phyloP scores from a whole-genome alignment of 2,797 vertebrate species.

The Peromyscus melanophrys region DNA sequence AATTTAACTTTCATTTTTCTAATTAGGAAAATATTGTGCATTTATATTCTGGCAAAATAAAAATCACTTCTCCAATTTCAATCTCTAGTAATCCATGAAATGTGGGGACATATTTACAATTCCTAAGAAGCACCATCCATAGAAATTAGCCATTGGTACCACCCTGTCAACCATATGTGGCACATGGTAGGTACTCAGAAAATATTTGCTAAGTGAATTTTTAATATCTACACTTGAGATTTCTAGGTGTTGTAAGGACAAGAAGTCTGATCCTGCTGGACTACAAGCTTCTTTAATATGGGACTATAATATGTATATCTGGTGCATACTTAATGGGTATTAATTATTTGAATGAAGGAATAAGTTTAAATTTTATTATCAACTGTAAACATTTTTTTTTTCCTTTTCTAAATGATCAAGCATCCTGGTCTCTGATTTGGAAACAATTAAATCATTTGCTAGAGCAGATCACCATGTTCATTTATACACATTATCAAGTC shows the following conservation, averaged over 20 bases:
- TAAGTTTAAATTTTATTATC: conserved; percentile 48
- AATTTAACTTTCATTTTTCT: conserved; percentile 57
- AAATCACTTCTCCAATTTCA: conserved; percentile 37
- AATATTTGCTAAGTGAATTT: conserved; percentile 51
- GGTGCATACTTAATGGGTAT: background rate
- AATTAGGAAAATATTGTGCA: conserved; percentile 44
- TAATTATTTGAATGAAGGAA: conserved; percentile 28
- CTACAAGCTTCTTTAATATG: background rate
- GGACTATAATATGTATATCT: background rate
- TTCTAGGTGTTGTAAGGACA: background rate
- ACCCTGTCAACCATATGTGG: background rate
- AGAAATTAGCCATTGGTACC: background rate
- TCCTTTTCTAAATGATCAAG: conserved; percentile 15
- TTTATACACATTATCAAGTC: conserved; percentile 32
- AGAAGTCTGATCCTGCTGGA: background rate
- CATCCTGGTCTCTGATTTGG: conserved; percentile 21
- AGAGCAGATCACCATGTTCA: conserved; percentile 17
- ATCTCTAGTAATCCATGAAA: conserved; percentile 27
- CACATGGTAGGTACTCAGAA: background rate
- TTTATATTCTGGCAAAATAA: conserved; percentile 42
- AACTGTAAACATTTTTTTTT: conserved; percentile 35
- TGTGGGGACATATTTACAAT: conserved; percentile 30
- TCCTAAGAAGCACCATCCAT: conserved; percentile 36
- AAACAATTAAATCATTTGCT: conserved; percentile 55
- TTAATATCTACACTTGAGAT: background rate